Evolutionary conservation across 2,113 vertebrate genomes (phyloP), one percentile per base, ranked within the genome.

Genomic region (Enhydra lutris): DNA sequence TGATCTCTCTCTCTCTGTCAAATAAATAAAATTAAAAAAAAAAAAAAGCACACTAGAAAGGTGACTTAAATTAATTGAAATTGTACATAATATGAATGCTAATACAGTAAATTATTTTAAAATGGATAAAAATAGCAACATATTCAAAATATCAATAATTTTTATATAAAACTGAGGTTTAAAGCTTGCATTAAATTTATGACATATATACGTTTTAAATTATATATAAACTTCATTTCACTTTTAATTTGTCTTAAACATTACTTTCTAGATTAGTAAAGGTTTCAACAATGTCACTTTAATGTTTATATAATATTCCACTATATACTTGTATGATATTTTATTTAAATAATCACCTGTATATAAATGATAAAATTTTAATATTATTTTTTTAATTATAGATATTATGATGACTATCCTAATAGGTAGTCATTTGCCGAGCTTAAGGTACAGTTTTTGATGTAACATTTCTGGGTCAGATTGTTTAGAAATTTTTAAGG

Each of bases 51-150:
- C 3, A 82, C 13, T 55, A 5, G 65, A 91, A 93, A 89, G 31
- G 63, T 11, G 12, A 74, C 45, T 93, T 92, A 78, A 52, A 83
- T 86, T 31, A 95, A 81, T 39, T 95, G 29, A 95, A 93, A 59
- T 71, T 15, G 61, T 67, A 91, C 5, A 24, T 50, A 84, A 67
- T 80, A 59, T 69, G 42, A 89, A 73, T 90, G 1, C 5, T 74
- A 83, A 45, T 42, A 34, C 0, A 83, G 7, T 12, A 88, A 83
- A 76, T 73, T 73, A 0, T 76, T 82, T 50, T 50, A 13, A 89
- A 34, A 47, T 4, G 5, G 20, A 12, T 9, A 89, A 63, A 81
- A 78, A 85, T 34, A 42, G 4, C 42, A 45, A 67, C 3, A 87
- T 29, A 45, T 91, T 80, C 80, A 82, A 55, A 15, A 73, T 74